Conservation (phyloP, 1,140 invertebrate genomes). For the Panagrolaimus sp. region DNA sequence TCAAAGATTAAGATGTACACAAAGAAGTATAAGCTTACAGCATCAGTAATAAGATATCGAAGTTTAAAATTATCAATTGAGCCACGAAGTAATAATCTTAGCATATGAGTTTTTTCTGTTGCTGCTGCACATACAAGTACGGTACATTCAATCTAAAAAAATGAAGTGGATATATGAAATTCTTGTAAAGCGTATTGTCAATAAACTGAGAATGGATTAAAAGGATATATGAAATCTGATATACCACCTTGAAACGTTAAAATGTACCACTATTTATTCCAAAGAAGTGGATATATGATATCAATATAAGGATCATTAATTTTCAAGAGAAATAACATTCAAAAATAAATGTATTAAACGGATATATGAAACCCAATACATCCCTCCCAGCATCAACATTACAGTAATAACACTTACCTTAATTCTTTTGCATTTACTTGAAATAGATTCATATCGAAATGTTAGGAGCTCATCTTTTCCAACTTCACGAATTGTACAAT, state of each 20-base stretch:
- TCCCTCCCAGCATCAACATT: no score
- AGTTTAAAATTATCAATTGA: background rate
- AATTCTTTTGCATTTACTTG: background rate
- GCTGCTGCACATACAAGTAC: background rate
- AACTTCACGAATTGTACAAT: background rate
- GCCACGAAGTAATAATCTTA: background rate
- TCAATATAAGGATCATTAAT: no score
- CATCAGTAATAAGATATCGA: background rate
- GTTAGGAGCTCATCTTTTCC: background rate
- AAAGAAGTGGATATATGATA: no score
- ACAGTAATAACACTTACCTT: background rate
- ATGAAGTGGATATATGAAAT: background rate
- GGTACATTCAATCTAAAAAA: background rate
- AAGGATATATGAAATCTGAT: no score
- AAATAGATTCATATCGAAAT: slow-evolving; percentile 3
- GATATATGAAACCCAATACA: background rate
- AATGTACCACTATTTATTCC: no score
- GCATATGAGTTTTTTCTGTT: background rate
- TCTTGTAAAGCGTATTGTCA: no score
- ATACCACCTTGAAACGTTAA: no score
- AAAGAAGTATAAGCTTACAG: background rate
- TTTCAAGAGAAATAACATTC: no score
- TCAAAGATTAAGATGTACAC: no score
- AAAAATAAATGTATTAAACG: no score
- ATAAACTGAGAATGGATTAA: no score